Percentiles rank a stretch among this genome's conserved stretches.
These are phyloP conservation scores for Drosophila hamatofila DNA, from an alignment of 2,888 invertebrate species.

Conservation along the genomic window DNA sequence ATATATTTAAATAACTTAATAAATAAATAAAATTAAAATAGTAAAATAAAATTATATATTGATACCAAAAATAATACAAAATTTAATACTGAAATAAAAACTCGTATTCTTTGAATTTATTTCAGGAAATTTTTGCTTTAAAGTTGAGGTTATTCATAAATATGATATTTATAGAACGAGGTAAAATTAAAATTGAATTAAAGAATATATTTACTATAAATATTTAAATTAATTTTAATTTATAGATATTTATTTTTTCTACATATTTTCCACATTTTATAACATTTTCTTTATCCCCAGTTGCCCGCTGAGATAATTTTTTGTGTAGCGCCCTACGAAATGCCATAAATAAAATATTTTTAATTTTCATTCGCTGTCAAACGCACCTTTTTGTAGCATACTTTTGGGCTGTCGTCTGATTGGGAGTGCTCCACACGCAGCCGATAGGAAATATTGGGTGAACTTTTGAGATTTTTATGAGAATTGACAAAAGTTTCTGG, in stretches of 20 bases:
- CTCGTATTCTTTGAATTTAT: too few species aligned
- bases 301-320: not conserved
- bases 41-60: too few species aligned
- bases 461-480: slow-evolving; percentile 9
- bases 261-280: not conserved
- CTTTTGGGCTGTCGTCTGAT: slow-evolving; percentile 47
- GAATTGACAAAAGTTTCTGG: slow-evolving; percentile 43
- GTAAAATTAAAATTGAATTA: too few species aligned
- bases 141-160: too few species aligned
- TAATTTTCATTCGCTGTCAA: slow-evolving; percentile 49
- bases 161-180: too few species aligned
- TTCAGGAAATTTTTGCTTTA: too few species aligned
- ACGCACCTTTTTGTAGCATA: slow-evolving; percentile 51
- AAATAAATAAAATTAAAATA: too few species aligned
- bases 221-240: too few species aligned
- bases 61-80: too few species aligned
- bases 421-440: slow-evolving; percentile 19
- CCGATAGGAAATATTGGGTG: slow-evolving; percentile 10
- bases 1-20: too few species aligned
- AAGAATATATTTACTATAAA: too few species aligned
- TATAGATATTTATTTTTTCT: not conserved
- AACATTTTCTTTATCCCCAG: not conserved
- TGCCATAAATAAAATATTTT: slow-evolving; percentile 53
- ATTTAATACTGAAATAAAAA: too few species aligned
- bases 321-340: slow-evolving; percentile 20